These are phyloP conservation scores for Macrotrachela quadricornifera DNA, from an alignment of 1,140 invertebrate species.

Conservation along the genomic window DNA sequence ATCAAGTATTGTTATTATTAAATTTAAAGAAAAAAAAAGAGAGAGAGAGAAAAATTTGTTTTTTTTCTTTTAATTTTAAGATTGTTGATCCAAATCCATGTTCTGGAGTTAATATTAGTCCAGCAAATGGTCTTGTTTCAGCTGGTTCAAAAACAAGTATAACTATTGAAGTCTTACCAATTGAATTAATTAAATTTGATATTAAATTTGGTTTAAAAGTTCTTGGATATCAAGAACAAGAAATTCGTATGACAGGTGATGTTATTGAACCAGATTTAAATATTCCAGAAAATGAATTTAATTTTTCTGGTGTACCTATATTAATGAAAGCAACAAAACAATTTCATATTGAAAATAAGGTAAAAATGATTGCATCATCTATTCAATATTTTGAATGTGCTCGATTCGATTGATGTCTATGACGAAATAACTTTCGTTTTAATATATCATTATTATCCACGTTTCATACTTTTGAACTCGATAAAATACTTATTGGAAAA, in stretches of 20 bases:
- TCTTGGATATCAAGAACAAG: constrained; percentile 20
- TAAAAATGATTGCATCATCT: too few relatives aligned
- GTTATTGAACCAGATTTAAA: constrained; percentile 25
- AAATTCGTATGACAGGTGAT: constrained; percentile 24
- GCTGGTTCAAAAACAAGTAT: constrained; percentile 23
- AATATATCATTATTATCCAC: too few relatives aligned
- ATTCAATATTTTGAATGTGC: too few relatives aligned
- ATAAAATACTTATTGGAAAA: too few relatives aligned
- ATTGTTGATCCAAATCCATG: constrained; percentile 27
- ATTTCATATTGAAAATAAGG: too few relatives aligned
- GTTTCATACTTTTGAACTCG: too few relatives aligned
- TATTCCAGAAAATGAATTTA: constrained; percentile 10
- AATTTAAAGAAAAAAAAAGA: too few relatives aligned
- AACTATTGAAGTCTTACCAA: constrained; percentile 19
- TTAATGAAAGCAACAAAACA: too few relatives aligned
- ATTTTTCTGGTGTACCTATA: too few relatives aligned
- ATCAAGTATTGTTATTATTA: constrained; percentile 20
- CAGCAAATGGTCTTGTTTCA: constrained; percentile 24
- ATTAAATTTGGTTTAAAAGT: constrained; percentile 23
- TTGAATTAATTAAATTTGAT: constrained; percentile 28
- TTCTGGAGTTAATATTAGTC: constrained; percentile 21
- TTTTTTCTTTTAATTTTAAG: constrained; percentile 18
- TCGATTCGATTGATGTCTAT: too few relatives aligned
- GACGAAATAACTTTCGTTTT: too few relatives aligned
- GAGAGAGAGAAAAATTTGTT: constrained; percentile 11